Evolutionary conservation across 2,888 invertebrate species (phyloP), one percentile per base, ranked within the genome.

Genomic region (Galerucella nymphaeae): DNA sequence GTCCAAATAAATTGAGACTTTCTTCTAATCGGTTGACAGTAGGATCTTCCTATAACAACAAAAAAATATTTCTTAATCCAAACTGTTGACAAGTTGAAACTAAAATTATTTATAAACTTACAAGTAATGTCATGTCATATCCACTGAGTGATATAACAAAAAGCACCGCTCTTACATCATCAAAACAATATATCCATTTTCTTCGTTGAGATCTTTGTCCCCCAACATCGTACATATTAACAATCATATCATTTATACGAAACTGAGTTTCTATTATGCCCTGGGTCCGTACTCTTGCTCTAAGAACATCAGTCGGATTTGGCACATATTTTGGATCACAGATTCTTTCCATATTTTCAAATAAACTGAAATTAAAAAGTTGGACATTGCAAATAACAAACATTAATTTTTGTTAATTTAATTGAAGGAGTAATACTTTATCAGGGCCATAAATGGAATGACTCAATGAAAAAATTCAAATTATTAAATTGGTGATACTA

Each of bases 101-200:
- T 3, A 1, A 23, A 2, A 23, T 3, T 30, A 5, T 30, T 0
- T 30, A 38, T 38, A 38, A 38, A 78, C 84, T 83, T 82, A 88
- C 88, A 79, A 89, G 85, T 58, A 91, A 84, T 5, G 90, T 90
- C 91, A 91, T 91, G 81, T 91, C 91, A 80, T 91, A 91, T 58
- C 91, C 90, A 83, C 91, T 91, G 10, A 91, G 85, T 0, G 91
- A 90, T 16, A 90, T 90, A 18, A 91, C 91, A 85, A 90, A 91
- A 58, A 91, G 82, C 2, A 91, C 89, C 18, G 91, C 90, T 78
- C 89, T 86, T 2, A 91, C 91, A 83, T 91, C 90, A 82, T 91
- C 91, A 83, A 91, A 91, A 83, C 91, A 91, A 81, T 91, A 90
- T 79, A 91, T 91, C 91, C 91, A 91, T 82, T 91, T 91, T 69